Base-by-base conservation (phyloP, 2,113 vertebrate species). In the Nematolebias whitei region DNA sequence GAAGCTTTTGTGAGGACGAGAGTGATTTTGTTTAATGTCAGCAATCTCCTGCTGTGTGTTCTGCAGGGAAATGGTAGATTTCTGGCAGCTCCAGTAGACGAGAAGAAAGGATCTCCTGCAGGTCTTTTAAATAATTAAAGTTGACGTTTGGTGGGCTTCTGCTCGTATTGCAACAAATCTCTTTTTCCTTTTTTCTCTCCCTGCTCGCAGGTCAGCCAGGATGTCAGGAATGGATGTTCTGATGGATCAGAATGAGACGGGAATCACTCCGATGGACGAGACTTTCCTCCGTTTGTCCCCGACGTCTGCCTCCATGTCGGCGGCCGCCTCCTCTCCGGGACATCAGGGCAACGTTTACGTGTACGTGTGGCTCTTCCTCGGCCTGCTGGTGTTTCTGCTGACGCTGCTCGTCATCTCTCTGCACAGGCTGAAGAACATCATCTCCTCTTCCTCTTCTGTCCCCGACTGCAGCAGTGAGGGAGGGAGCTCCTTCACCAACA, bases 341-440 rank as follows among this genome's bases (percentile, higher is more conserved):
- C 93, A 77, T 10, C 90, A 93, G 54, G 96, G 94, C 62, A 96
- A 93, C 0, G 93, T 98, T 48, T 98, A 96, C 39, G 88, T 99
- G 44, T 98, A 99, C 40, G 94, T 98, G 73, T 98, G 95, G 85
- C 94, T 99, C 87, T 99, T 99, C 86, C 95, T 99, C 35, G 95
- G 96, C 75, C 92, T 99, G 70, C 85, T 99, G 86, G 93, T 95
- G 1, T 96, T 98, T 87, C 94, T 99, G 70, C 93, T 99, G 73
- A 93, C 94, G 49, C 92, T 98, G 63, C 89, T 99, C 71, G 89
- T 98, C 89, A 94, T 98, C 75, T 95, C 97, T 71, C 95, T 99
- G 64, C 95, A 98, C 89, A 93, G 96, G 92, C 95, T 99, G 77
- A 98, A 97, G 88, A 99, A 99, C 71, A 95, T 98, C 49, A 96